Evolutionary conservation across 2,888 invertebrate species (phyloP).

Genomic region (Autographa pulchrina): DNA sequence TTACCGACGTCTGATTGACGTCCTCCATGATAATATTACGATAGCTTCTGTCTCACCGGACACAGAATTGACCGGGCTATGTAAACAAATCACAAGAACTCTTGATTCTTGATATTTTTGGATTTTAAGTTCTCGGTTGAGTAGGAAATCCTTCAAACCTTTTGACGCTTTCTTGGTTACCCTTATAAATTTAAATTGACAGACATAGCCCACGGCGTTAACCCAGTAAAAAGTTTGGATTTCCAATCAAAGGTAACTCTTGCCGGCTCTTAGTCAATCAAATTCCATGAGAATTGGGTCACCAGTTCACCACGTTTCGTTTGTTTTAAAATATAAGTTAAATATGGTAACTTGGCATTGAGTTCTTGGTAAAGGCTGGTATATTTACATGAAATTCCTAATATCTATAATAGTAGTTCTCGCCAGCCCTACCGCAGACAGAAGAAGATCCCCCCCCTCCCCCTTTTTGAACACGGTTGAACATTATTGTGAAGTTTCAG

Average conservation of each 20-base stretch:
- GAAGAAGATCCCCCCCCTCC: slow-evolving; percentile 26
- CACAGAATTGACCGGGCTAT: neutral
- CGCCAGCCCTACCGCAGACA: slow-evolving; percentile 19
- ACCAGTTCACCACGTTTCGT: neutral
- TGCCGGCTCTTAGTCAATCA: neutral
- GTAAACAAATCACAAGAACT: neutral
- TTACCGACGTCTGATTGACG: slow-evolving; percentile 1
- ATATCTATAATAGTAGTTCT: neutral
- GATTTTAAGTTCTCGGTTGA: neutral
- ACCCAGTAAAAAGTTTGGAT: neutral
- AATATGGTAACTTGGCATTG: too few species aligned
- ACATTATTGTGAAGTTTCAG: slow-evolving; percentile 47
- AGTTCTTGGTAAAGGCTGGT: too few species aligned
- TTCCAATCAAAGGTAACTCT: slow-evolving; percentile 4
- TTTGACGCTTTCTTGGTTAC: neutral
- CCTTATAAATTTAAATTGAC: neutral
- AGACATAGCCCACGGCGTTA: neutral
- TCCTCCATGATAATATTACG: neutral
- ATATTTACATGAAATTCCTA: too few species aligned
- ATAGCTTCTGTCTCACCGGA: neutral
- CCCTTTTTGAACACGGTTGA: slow-evolving; percentile 19
- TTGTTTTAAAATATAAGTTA: neutral
- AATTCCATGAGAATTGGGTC: neutral
- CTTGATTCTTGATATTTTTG: neutral
- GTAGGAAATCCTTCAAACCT: neutral